Evolutionary conservation across 2,888 invertebrate genomes (phyloP).

Genomic region (Anthrax anthrax): DNA sequence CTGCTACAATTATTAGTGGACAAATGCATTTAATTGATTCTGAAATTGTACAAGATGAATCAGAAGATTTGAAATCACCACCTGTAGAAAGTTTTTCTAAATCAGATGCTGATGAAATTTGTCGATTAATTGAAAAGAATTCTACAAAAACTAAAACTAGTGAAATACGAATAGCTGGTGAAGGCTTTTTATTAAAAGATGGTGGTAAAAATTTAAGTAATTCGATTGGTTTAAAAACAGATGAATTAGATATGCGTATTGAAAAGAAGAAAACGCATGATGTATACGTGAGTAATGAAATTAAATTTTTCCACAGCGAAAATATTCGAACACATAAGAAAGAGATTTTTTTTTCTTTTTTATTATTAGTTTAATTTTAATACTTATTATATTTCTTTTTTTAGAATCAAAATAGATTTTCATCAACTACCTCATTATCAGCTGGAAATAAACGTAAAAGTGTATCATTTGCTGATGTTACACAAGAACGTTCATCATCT

Average conservation of each 20-base stretch:
- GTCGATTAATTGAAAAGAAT: neutral
- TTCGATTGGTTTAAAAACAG: no score
- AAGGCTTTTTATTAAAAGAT: no score
- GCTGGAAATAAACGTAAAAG: slow-evolving; percentile 3
- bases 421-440: neutral
- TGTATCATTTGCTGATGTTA: slow-evolving; percentile 1
- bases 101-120: slow-evolving; percentile 3
- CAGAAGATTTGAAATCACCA: slow-evolving; percentile 2
- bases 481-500: neutral
- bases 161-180: neutral
- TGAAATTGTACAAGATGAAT: neutral
- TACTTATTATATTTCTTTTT: no score
- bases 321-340: no score
- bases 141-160: neutral
- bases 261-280: no score
- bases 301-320: no score
- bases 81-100: slow-evolving; percentile 4
- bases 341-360: no score
- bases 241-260: neutral
- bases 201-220: neutral
- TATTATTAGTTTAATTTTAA: no score
- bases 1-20: neutral
- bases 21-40: no score
- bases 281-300: no score
- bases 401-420: no score